Base-by-base conservation (phyloP, 2,888 invertebrate genomes). In the Nomada fucata region DNA sequence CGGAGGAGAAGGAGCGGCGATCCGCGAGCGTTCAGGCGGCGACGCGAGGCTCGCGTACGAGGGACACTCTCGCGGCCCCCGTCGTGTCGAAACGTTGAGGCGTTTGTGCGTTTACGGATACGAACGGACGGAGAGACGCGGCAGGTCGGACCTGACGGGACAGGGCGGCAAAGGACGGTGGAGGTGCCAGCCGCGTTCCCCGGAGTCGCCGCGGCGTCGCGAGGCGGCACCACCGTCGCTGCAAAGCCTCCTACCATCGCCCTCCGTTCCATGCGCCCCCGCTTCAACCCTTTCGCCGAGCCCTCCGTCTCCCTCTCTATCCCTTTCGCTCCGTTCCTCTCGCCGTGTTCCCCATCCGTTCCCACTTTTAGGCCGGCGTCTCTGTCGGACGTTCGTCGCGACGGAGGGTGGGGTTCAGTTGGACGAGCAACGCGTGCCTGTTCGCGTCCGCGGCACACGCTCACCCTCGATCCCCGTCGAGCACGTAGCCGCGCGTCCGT, bases 121-220 rank as follows among this genome's bases (percentile, higher is more conserved):
- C 68, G 68, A 52, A 64, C 67, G 75, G 79, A 82, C 53, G 26
- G 83, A 75, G 76, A 79, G 69, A 76, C 73, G 67, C 44, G 64
- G 64, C 68, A 68, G 75, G 59, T 76, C 50, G 68, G 75, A 85
- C 59, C 73, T 64, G 69, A 57, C 73, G 76, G 83, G 83, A 85
- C 82, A 80, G 86, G 83, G 83, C 55, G 82, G 83, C 61, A 79
- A 88, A 89, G 87, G 85, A 89, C 79, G 84, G 83, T 72, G 77
- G 75, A 86, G 86, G 86, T 85, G 83, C 82, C 83, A 77, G 86
- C 76, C 29, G 68, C 74, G 63, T 44, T 72, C 68, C 77, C 64
- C 59, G 73, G 70, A 83, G 86, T 85, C 86, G 82, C 85, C 91
- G 83, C 85, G 85, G 85, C 87, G 85, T 89, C 87, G 83, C 85